A percentile compares a stretch with the other conserved stretches of the same genome.
phyloP scores from a whole-genome alignment of 2,797 vertebrate genomes.

The Myotis vivesi region DNA sequence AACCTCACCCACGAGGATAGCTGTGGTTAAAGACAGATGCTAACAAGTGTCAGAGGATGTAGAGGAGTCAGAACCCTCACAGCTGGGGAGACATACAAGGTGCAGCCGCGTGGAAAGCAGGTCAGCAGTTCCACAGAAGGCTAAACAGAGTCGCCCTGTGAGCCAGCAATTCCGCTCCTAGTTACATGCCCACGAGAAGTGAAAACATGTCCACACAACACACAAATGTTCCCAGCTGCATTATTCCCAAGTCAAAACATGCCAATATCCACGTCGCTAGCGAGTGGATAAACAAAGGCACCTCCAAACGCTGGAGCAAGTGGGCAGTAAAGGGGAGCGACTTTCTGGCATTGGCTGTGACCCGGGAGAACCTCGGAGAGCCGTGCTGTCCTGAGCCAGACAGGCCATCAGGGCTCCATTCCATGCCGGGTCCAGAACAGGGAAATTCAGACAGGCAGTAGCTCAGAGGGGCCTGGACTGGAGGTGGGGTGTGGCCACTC shows the following conservation, averaged over 20 bases:
- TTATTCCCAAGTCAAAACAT: rapidly evolving
- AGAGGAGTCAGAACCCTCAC: rapidly evolving
- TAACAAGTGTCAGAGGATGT: rapidly evolving
- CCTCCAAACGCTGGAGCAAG: rapidly evolving
- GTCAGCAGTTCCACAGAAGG: neutral
- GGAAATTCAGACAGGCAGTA: neutral
- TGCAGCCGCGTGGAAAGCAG: rapidly evolving
- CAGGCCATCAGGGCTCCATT: rapidly evolving
- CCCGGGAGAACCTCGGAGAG: too few species aligned
- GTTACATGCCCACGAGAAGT: neutral
- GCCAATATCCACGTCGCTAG: rapidly evolving
- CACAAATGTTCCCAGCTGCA: rapidly evolving
- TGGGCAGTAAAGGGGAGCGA: rapidly evolving
- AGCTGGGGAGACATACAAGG: rapidly evolving
- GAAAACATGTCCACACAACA: neutral
- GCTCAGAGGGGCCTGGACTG: neutral
- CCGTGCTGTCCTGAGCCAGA: rapidly evolving
- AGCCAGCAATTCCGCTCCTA: too few species aligned
- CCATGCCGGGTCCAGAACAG: neutral
- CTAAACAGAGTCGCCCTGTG: rapidly evolving
- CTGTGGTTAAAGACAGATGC: rapidly evolving
- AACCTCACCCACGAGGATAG: neutral
- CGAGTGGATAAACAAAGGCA: rapidly evolving
- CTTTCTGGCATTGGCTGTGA: neutral
- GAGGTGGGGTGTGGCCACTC: neutral